phyloP scores from a whole-genome alignment of 2,797 vertebrate species.

The Carcharodon carcharias region DNA sequence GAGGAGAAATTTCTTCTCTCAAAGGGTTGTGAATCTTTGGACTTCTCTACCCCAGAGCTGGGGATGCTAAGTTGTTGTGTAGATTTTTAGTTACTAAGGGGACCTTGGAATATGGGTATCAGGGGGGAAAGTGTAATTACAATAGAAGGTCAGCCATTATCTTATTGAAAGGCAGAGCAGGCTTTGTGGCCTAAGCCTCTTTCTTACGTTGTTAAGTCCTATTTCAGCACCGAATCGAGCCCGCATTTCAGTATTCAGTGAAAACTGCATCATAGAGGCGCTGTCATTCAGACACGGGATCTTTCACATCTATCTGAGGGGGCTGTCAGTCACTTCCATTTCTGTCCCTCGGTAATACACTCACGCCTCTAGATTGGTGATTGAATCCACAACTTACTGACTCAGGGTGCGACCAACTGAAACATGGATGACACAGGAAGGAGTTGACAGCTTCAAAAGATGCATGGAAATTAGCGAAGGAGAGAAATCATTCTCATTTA shows the following conservation, averaged over 20 bases:
- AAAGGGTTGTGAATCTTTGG: background rate
- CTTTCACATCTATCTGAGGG: background rate
- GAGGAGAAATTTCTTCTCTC: background rate
- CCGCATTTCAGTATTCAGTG: background rate
- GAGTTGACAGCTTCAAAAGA: background rate
- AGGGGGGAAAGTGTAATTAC: background rate
- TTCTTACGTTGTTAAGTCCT: background rate
- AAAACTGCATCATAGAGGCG: background rate
- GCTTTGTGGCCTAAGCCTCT: background rate
- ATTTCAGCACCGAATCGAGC: background rate
- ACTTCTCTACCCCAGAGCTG: background rate
- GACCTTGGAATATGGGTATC: background rate
- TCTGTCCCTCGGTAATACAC: background rate
- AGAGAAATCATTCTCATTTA: constrained; percentile 45
- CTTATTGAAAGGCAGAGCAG: background rate
- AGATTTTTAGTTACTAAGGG: background rate
- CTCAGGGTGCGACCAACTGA: background rate
- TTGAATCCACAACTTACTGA: background rate
- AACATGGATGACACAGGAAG: background rate
- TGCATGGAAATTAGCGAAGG: too few species aligned
- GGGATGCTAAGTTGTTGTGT: background rate
- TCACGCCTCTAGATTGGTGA: background rate
- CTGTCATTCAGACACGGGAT: background rate
- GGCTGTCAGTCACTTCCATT: background rate
- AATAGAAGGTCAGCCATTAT: too few species aligned